phyloP scores from a whole-genome alignment of 2,888 invertebrate genomes.

The Callyntrura guangdongensis region DNA sequence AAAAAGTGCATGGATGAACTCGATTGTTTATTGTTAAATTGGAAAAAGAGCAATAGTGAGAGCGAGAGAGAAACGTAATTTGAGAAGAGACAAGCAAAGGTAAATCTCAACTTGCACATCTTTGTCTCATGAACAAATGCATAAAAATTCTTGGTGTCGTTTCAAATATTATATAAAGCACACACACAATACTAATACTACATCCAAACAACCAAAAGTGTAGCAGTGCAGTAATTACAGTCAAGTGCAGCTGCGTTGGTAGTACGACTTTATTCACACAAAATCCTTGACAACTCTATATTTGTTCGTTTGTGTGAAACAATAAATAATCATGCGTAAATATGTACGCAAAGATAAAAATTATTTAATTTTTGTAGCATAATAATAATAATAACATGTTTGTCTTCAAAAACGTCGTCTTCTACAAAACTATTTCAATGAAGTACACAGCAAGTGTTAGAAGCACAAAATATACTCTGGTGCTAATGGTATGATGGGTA shows the following conservation, averaged over 20 bases:
- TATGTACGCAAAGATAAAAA: background rate
- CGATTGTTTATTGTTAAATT: conserved; percentile 38
- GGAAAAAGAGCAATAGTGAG: conserved; percentile 23
- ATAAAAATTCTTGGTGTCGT: background rate
- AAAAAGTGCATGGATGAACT: conserved; percentile 38
- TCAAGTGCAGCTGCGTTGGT: conserved; percentile 10
- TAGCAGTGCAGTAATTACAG: background rate
- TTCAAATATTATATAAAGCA: background rate
- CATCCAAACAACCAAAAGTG: background rate
- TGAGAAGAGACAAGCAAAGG: conserved; percentile 56
- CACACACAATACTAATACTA: background rate
- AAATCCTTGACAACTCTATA: conserved; percentile 51
- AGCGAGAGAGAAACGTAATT: conserved; percentile 45
- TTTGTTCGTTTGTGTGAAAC: conserved; percentile 23
- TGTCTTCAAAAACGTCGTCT: background rate
- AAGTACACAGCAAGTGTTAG: background rate
- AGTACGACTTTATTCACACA: conserved; percentile 24
- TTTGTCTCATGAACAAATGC: background rate
- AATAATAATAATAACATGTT: background rate
- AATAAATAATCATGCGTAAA: conserved; percentile 11
- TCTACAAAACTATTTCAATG: background rate
- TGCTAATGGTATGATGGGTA: background rate
- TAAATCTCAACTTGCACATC: conserved; percentile 39
- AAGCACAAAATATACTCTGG: background rate
- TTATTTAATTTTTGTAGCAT: background rate